Percentiles rank a stretch among this genome's conserved stretches.
phyloP scores from a whole-genome alignment of 2,888 invertebrate species.

The Drosophila ustulata region DNA sequence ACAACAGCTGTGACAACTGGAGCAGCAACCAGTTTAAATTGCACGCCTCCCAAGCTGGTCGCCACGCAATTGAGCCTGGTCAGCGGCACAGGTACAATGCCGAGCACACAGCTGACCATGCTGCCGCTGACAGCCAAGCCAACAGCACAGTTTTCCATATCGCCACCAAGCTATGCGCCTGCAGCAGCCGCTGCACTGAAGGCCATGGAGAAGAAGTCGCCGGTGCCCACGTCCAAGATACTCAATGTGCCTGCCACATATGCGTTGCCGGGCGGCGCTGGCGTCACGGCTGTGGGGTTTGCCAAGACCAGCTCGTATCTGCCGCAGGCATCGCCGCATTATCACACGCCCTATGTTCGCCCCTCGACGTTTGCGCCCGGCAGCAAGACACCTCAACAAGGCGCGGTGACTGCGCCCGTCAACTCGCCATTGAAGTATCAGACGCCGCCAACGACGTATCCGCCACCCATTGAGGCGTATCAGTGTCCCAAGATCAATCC shows the following conservation, averaged over 20 bases:
- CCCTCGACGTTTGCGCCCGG: conserved; percentile 75
- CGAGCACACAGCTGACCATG: conserved; percentile 69
- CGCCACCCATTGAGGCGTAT: conserved; percentile 84
- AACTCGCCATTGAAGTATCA: conserved; percentile 82
- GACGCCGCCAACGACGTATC: conserved; percentile 83
- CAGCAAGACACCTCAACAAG: conserved; percentile 59
- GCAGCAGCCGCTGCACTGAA: conserved; percentile 40
- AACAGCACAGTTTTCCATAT: conserved; percentile 44
- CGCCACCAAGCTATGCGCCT: conserved; percentile 58
- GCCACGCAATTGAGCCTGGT: conserved; percentile 12
- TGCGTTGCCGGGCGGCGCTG: conserved; percentile 71
- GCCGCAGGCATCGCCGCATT: conserved; percentile 82
- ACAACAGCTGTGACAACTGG: conserved; percentile 17
- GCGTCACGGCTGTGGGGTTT: conserved; percentile 48
- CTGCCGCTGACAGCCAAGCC: conserved; percentile 78
- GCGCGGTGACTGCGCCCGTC: conserved; percentile 64
- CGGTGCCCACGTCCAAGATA: conserved; percentile 81
- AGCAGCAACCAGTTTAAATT: background rate
- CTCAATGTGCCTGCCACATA: conserved; percentile 82
- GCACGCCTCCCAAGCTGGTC: conserved; percentile 4
- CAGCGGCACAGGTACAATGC: conserved; percentile 40
- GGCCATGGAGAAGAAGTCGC: conserved; percentile 81
- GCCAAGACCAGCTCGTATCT: conserved; percentile 77
- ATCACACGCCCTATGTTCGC: conserved; percentile 77
- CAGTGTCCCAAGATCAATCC: conserved; percentile 85